phyloP scores from a whole-genome alignment of 2,113 vertebrate genomes.

The Aphelocoma coerulescens region DNA sequence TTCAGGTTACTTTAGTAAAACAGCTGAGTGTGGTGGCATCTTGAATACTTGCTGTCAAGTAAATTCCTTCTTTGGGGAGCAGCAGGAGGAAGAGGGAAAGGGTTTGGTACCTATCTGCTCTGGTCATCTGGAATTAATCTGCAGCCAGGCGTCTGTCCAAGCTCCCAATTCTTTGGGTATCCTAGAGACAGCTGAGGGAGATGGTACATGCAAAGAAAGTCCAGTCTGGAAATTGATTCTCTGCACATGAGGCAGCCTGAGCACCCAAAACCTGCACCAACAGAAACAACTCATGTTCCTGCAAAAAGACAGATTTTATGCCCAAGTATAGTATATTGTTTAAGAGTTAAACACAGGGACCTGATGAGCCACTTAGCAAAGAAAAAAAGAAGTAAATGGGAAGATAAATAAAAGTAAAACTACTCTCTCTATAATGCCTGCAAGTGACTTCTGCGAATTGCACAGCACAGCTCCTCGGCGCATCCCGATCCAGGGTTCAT shows the following conservation, averaged over 20 bases:
- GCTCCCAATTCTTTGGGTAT: background rate
- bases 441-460: rapidly evolving
- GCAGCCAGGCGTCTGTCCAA: background rate
- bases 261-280: background rate
- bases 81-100: background rate
- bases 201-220: background rate
- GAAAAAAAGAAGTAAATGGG: background rate
- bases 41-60: background rate
- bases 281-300: background rate
- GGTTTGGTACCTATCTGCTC: background rate
- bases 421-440: rapidly evolving
- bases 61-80: background rate
- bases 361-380: background rate
- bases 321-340: background rate
- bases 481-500: background rate
- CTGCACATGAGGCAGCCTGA: background rate
- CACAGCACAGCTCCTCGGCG: rapidly evolving
- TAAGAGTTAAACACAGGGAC: background rate
- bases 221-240: background rate
- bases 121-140: background rate
- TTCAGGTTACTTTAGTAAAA: background rate
- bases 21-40: background rate
- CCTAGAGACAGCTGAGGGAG: background rate
- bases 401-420: background rate
- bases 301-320: background rate